phyloP scores from a whole-genome alignment of 2,113 vertebrate species.

The Physeter macrocephalus region DNA sequence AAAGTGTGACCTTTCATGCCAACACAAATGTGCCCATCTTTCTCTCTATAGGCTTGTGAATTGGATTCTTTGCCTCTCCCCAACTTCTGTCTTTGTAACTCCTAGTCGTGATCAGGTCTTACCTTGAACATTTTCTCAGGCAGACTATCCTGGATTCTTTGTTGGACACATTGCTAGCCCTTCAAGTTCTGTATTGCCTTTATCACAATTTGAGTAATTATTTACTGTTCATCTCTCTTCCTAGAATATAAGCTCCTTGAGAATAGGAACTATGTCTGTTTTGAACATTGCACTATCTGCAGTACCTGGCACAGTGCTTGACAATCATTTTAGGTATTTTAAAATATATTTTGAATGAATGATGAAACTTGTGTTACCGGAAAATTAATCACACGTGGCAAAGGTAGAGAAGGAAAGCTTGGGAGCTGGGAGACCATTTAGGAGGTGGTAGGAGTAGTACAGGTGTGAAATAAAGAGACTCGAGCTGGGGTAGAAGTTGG shows the following conservation, averaged over 20 bases:
- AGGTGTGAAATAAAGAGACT: background rate
- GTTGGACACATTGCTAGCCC: background rate
- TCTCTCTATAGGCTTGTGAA: background rate
- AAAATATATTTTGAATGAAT: background rate
- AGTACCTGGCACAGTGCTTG: background rate
- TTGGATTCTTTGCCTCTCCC: background rate
- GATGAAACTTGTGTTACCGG: background rate
- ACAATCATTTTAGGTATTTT: background rate
- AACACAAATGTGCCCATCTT: background rate
- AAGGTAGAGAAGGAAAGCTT: background rate
- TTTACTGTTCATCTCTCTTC: background rate
- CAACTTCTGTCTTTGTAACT: background rate
- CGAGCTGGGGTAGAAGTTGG: background rate
- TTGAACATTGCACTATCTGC: background rate
- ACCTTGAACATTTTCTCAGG: background rate
- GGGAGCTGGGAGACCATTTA: slow-evolving; percentile 22
- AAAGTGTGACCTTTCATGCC: background rate
- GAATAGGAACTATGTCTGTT: background rate
- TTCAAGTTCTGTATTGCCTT: background rate
- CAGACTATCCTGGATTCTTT: background rate
- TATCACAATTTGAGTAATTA: background rate
- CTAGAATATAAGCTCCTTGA: background rate
- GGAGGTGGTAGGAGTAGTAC: background rate
- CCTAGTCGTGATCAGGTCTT: background rate
- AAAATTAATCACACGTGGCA: background rate